Evolutionary conservation across 2,888 invertebrate species (phyloP).

Genomic region (Seira sanloemensis): DNA sequence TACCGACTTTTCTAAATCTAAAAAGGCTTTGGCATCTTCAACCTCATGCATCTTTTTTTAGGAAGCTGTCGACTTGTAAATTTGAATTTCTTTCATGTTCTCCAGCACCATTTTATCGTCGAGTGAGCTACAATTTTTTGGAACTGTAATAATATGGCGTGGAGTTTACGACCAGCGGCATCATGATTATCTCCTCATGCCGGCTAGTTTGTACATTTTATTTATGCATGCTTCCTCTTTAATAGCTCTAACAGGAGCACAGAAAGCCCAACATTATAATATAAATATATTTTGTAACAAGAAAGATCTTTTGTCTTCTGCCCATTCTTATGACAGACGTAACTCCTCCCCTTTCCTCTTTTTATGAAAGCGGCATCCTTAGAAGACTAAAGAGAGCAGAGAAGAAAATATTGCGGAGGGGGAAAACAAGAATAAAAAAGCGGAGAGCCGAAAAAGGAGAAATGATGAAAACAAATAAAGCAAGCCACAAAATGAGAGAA

Average conservation of each 20-base stretch:
- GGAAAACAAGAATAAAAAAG: conserved; percentile 17
- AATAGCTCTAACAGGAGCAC: conserved; percentile 6
- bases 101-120: neutral
- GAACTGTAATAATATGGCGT: conserved; percentile 4
- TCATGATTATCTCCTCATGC: conserved; percentile 16
- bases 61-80: neutral
- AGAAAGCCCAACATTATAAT: neutral
- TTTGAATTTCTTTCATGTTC: neutral
- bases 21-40: neutral
- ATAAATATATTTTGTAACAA: conserved; percentile 36
- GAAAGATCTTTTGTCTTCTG: conserved; percentile 57
- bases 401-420: neutral
- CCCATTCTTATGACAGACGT: conserved; percentile 58
- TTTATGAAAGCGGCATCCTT: conserved; percentile 53
- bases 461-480: conserved; percentile 68
- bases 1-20: neutral
- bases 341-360: conserved; percentile 60
- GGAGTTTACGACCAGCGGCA: conserved; percentile 14
- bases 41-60: neutral
- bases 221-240: neutral
- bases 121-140: conserved; percentile 5
- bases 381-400: conserved; percentile 20
- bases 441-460: conserved; percentile 53
- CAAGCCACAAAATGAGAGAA: conserved; percentile 44
- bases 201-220: conserved; percentile 19